phyloP scores from a whole-genome alignment of 1,140 invertebrate genomes.

The Trichogramma pretiosum region DNA sequence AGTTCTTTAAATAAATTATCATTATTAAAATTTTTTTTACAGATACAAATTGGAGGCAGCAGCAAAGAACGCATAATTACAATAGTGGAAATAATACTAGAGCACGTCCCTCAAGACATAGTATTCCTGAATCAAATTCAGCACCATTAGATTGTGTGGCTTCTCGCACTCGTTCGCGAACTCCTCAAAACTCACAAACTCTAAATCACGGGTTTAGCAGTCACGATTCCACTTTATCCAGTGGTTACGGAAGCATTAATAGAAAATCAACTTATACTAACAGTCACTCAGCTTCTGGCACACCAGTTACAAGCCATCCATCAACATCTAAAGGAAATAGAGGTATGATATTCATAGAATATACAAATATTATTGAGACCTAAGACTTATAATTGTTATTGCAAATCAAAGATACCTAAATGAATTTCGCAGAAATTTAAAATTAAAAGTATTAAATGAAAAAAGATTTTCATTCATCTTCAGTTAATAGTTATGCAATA shows the following conservation, averaged over 20 bases:
- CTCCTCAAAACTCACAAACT: slow-evolving; percentile 34
- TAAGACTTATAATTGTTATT: too few relatives aligned
- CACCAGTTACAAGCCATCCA: slow-evolving; percentile 36
- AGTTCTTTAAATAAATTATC: too few relatives aligned
- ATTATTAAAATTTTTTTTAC: neutral
- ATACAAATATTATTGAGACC: too few relatives aligned
- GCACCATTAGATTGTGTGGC: slow-evolving; percentile 39
- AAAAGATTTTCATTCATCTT: neutral
- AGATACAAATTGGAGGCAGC: slow-evolving; percentile 39
- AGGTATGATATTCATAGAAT: too few relatives aligned
- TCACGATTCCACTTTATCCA: slow-evolving; percentile 26
- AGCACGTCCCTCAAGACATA: slow-evolving; percentile 26
- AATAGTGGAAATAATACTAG: slow-evolving; percentile 30
- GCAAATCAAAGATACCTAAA: too few relatives aligned
- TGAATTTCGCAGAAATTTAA: too few relatives aligned
- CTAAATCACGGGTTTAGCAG: slow-evolving; percentile 25
- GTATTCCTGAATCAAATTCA: slow-evolving; percentile 32
- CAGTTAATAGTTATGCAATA: neutral
- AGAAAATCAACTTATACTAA: slow-evolving; percentile 29
- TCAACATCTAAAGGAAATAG: slow-evolving; percentile 38
- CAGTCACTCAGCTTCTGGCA: slow-evolving; percentile 26
- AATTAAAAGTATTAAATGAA: neutral
- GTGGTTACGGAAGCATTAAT: slow-evolving; percentile 25
- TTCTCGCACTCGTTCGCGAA: slow-evolving; percentile 40
- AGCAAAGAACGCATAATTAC: slow-evolving; percentile 35